Evolutionary conservation across 2,797 vertebrate genomes (phyloP), one percentile per base, ranked within the genome.

Genomic region (Pseudotriccus pelzelni): DNA sequence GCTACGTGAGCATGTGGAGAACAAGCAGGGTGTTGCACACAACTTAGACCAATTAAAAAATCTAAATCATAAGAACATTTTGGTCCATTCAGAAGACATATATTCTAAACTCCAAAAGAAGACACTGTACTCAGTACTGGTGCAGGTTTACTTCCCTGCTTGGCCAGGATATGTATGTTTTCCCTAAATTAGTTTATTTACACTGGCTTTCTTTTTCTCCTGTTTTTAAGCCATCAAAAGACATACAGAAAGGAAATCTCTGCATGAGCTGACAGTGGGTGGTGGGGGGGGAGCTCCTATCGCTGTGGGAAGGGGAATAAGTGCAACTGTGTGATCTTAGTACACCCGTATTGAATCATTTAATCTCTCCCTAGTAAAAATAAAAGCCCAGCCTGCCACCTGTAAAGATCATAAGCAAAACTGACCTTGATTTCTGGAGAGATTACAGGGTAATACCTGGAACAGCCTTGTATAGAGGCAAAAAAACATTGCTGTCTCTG

Each of bases 201-300:
- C 24, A 16, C 41, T 17, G 25, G 14, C 0, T 55, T 77, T 95
- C 73, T 70, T 70, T 77, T 63, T 9, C 21, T 18, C 7, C 4
- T 20, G 82, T 92, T 70, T 73, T 73, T 91, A 59, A 87, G 59
- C 27, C 60, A 43, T 81, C 72, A 78, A 60, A 96, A 89, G 66
- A 34, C 34, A 49, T 2, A 44, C 19, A 75, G 73, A 53, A 60
- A 81, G 58, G 37, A 83, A 84, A 55, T 82, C 36, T 62, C 70
- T 56, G 41, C 10, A 37, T 47, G 36, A 87, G 13, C 27, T 52
- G 36, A 4, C 8, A 52, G 13, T 6, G 32, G 46, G 30, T 36
- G 46, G 3, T 4, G 13, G 11, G 4, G 4, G 3, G 11, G 6
- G 5, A 28, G 28, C n/a, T 78, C 28, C 14, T 36, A 0, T 64